phyloP scores from a whole-genome alignment of 2,888 invertebrate species.

The Sesia bembeciformis region DNA sequence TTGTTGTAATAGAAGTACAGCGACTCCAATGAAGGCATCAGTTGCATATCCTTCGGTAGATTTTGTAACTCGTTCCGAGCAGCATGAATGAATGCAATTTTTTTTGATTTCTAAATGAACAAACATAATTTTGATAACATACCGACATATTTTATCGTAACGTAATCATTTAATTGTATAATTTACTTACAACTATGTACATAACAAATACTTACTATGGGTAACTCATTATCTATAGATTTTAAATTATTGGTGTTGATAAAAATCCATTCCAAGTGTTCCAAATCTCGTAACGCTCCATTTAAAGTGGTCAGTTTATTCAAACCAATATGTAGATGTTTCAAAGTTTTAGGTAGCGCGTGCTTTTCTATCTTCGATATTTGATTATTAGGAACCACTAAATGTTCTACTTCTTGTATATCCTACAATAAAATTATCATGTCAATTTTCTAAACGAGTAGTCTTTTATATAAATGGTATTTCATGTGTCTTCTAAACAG shows the following conservation, averaged over 20 bases:
- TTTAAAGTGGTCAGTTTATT: conserved; percentile 83
- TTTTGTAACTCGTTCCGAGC: conserved; percentile 81
- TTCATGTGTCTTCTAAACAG: too few species aligned
- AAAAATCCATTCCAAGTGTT: conserved; percentile 84
- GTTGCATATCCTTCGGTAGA: conserved; percentile 81
- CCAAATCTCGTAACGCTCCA: conserved; percentile 83
- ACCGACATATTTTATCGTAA: too few species aligned
- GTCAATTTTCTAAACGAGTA: too few species aligned
- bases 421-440: conserved; percentile 25
- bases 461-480: too few species aligned
- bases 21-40: conserved; percentile 79
- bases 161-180: too few species aligned
- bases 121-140: not conserved
- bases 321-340: conserved; percentile 82
- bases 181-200: too few species aligned
- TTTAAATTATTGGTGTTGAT: conserved; percentile 85
- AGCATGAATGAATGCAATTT: conserved; percentile 81
- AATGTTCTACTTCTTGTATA: conserved; percentile 76
- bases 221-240: conserved; percentile 84
- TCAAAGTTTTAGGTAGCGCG: conserved; percentile 80
- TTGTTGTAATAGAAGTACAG: conserved; percentile 83
- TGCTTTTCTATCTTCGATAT: conserved; percentile 82
- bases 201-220: conserved; percentile 63
- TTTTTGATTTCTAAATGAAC: conserved; percentile 69
- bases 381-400: conserved; percentile 84